A percentile compares a stretch with the other conserved stretches of the same genome.
Conservation (phyloP, 2,888 invertebrate species). For the Pachydiplax longipennis region DNA sequence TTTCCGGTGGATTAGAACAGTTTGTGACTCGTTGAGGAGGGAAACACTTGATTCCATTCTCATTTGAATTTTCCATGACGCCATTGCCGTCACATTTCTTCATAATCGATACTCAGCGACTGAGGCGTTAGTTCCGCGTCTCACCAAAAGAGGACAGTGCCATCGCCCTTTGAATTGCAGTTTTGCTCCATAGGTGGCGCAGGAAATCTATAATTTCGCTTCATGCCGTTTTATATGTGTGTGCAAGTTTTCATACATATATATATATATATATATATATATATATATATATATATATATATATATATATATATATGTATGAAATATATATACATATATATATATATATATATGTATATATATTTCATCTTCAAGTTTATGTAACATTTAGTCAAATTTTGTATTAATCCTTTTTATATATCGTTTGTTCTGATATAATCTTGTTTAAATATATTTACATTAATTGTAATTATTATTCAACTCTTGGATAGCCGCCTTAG, state of each 20-base stretch:
- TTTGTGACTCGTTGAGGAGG: not conserved
- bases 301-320: no score
- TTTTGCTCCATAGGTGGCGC: constrained; percentile 20
- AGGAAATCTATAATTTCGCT: not conserved
- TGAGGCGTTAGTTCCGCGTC: not conserved
- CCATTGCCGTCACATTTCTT: constrained; percentile 32
- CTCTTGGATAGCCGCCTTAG: no score
- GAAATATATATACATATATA: no score
- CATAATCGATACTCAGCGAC: not conserved
- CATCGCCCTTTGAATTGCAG: not conserved
- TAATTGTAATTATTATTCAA: no score
- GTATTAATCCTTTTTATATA: no score
- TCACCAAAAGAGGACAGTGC: not conserved
- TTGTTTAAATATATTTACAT: no score
- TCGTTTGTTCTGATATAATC: no score
- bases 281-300: no score
- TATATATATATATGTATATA: no score
- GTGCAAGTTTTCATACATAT: no score
- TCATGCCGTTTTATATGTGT: not conserved
- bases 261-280: not conserved
- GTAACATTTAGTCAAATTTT: no score
- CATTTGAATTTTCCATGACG: constrained; percentile 43
- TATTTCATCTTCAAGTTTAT: no score
- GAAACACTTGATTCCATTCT: not conserved
- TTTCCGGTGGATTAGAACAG: not conserved